Evolutionary conservation across 2,113 vertebrate genomes (phyloP).

Genomic region (Grus americana): DNA sequence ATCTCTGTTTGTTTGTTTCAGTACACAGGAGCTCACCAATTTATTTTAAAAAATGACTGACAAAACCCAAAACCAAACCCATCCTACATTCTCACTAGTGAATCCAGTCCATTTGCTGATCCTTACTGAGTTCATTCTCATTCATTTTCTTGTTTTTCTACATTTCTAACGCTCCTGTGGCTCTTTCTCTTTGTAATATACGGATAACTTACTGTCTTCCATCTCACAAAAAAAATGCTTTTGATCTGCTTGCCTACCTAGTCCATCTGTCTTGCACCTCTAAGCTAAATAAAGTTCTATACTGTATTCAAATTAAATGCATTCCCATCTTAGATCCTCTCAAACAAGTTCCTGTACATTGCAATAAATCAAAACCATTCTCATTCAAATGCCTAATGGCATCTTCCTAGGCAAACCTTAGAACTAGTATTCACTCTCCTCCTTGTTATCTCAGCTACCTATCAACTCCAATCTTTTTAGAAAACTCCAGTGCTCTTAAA

Average conservation of each 20-base stretch:
- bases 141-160: background rate
- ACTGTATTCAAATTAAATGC: background rate
- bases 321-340: background rate
- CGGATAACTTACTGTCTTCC: background rate
- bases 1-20: background rate
- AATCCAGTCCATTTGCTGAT: background rate
- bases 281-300: background rate
- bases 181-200: background rate
- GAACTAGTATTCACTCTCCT: background rate
- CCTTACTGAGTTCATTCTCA: background rate
- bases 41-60: background rate
- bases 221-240: background rate
- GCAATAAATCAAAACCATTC: background rate
- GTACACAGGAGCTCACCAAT: background rate
- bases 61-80: background rate
- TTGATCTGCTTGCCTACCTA: background rate
- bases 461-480: background rate
- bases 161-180: background rate
- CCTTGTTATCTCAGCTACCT: background rate
- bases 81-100: background rate
- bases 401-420: background rate
- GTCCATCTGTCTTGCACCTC: background rate
- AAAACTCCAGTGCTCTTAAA: background rate
- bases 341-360: background rate
- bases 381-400: background rate